Evolutionary conservation across 2,113 vertebrate species (phyloP), one percentile per base, ranked within the genome.

Genomic region (Eleginops maclovinus): DNA sequence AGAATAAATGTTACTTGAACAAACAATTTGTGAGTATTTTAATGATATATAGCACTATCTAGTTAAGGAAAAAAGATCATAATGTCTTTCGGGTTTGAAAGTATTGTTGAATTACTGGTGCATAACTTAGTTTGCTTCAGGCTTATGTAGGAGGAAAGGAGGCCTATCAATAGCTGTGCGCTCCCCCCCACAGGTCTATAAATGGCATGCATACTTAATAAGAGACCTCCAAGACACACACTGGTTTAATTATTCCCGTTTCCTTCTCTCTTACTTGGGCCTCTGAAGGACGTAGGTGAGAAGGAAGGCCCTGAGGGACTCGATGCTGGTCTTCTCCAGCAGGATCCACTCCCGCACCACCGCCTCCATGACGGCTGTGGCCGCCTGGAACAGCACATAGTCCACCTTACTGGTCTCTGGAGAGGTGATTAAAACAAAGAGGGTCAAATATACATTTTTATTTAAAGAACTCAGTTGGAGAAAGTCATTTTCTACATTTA

Each of bases 371-470:
- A 99, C 93, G 13, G 98, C 97, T 2, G 98, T 99, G 87, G 97
- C 98, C 58, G 98, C 98, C 96, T 99, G 97, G 88, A 99, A 99
- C 90, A 99, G 96, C 87, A 99, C 98, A 89, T 99, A 99, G 91
- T 99, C 98, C 95, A 99, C 98, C 93, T 99, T 98, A 93, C 98
- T 99, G 80, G 97, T 99, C 96, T 99, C 98, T 99, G 96, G 43
- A 49, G 55, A 24, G 10, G 21, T 5, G 1, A n/a, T 8, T 62
- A 28, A 59, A 24, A 12, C 6, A 12, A 54, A 3, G 11, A n/a
- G 2, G 17, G 3, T 53, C 6, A 22, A 68, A 72, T 22, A 49
- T 17, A n/a, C n/a, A n/a, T n/a, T n/a, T n/a, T n/a, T n/a, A n/a
- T n/a, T n/a, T n/a, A n/a, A n/a, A n/a, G n/a, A n/a, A n/a, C n/a